Conservation (phyloP, 1,140 invertebrate genomes). For the Diabrotica undecimpunctata region DNA sequence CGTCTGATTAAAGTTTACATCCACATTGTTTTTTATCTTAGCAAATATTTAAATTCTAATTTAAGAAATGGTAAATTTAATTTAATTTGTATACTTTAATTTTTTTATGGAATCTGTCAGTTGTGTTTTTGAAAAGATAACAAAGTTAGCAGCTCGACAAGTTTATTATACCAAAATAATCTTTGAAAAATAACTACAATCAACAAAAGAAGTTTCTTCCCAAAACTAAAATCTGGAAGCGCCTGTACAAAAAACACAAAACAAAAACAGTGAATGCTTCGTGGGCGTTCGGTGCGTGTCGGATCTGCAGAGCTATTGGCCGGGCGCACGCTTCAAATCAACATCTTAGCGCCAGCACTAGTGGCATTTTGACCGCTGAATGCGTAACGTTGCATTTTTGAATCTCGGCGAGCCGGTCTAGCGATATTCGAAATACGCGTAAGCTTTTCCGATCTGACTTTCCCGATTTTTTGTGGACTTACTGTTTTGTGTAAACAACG, state of each 20-base stretch:
- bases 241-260: slow-evolving; percentile 8
- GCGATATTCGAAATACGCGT: neutral
- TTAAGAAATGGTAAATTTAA: no score
- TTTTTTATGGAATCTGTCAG: no score
- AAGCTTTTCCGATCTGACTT: neutral
- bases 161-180: neutral
- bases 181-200: neutral
- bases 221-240: neutral
- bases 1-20: no score
- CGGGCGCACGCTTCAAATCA: slow-evolving; percentile 28
- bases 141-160: neutral
- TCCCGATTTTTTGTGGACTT: neutral
- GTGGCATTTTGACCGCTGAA: slow-evolving; percentile 30
- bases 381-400: slow-evolving; percentile 13
- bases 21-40: no score
- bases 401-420: slow-evolving; percentile 1
- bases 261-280: slow-evolving; percentile 18
- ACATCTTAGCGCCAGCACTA: slow-evolving; percentile 28
- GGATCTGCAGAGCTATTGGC: slow-evolving; percentile 29
- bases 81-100: no score
- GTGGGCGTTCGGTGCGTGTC: slow-evolving; percentile 26
- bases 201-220: neutral
- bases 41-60: no score
- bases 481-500: neutral
- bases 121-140: no score